A percentile compares a stretch with the other conserved stretches of the same genome.
Conservation (phyloP, 1,140 invertebrate species). For the Nephila pilipes region DNA sequence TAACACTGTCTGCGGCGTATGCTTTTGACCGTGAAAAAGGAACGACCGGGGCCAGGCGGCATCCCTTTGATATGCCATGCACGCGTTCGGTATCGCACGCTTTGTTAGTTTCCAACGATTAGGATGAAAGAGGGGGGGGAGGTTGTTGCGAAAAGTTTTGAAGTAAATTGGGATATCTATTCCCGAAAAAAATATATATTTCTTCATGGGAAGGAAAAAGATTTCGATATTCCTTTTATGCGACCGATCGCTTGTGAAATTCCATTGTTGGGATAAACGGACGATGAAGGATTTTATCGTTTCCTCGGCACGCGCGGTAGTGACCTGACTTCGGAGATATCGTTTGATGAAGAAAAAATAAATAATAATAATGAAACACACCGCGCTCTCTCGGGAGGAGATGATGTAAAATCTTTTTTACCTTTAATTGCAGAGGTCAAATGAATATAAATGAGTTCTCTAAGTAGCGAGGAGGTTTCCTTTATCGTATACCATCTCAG, state of each 20-base stretch:
- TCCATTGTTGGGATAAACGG: neutral
- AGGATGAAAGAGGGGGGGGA: neutral
- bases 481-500: too few relatives aligned
- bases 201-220: neutral
- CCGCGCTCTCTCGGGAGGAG: neutral
- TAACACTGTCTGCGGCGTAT: constrained; percentile 10
- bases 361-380: neutral
- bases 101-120: neutral
- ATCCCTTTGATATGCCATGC: neutral
- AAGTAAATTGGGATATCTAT: constrained; percentile 26
- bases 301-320: neutral
- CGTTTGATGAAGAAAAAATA: neutral
- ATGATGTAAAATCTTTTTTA: neutral
- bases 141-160: neutral
- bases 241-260: neutral
- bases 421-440: neutral
- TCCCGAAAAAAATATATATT: neutral
- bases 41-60: neutral
- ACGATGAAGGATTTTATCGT: neutral
- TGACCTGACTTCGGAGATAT: neutral
- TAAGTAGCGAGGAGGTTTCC: neutral
- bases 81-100: constrained; percentile 14
- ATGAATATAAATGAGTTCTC: neutral
- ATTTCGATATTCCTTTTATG: neutral
- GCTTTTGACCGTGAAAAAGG: constrained; percentile 51